Conservation (phyloP, 2,797 vertebrate genomes). For the Crypturellus tataupa region DNA sequence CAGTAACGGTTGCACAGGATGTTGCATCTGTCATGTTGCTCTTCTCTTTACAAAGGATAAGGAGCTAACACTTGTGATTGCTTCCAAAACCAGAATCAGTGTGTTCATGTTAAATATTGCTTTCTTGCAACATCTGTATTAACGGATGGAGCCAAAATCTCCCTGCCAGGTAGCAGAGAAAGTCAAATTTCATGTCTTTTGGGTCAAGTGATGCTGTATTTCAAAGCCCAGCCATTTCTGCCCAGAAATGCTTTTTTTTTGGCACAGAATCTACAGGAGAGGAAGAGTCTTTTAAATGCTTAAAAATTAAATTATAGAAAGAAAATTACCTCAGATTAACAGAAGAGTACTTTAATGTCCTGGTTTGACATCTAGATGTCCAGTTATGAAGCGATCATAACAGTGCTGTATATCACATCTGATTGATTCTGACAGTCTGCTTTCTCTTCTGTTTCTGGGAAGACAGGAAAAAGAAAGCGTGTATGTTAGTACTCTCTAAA, state of each 20-base stretch:
- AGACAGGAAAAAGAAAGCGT: background rate
- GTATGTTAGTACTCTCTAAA: conserved; percentile 8
- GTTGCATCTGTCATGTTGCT: background rate
- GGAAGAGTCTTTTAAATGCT: background rate
- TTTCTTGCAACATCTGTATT: background rate
- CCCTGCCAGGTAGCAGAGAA: background rate
- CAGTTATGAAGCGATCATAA: conserved; percentile 13
- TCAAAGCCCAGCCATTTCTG: background rate
- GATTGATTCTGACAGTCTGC: conserved; percentile 9
- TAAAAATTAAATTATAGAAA: background rate
- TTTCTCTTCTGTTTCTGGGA: conserved; percentile 46
- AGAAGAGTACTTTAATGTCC: background rate
- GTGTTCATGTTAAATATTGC: background rate
- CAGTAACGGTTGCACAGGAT: background rate
- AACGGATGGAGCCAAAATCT: background rate
- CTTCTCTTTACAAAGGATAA: background rate
- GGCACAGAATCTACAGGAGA: background rate
- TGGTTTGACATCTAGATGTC: conserved; percentile 29
- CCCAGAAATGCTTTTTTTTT: background rate
- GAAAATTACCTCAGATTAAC: conserved; percentile 57
- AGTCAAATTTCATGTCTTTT: background rate
- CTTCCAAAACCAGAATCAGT: background rate
- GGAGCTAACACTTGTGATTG: background rate
- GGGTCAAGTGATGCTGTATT: background rate
- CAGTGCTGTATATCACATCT: background rate